Base-by-base conservation (phyloP, 2,888 invertebrate species). In the Zelleria hepariella region DNA sequence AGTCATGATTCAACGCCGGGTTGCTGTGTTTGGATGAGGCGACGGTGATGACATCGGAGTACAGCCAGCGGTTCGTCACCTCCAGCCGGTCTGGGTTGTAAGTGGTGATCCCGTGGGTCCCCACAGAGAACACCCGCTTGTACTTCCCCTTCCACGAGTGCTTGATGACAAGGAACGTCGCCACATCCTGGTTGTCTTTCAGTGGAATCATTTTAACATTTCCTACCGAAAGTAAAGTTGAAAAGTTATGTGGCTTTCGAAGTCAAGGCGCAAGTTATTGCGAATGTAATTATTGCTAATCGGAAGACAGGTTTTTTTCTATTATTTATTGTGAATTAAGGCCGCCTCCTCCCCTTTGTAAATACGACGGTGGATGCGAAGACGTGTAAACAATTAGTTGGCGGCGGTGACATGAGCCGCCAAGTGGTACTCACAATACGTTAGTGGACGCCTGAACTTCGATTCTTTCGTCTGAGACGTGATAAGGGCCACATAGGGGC, bases 91-190 rank as follows among this genome's bases (percentile, higher is more conserved):
- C 88, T 0, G 88, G 98, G 86, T 98, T 98, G 85, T 99, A 99
- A 0, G 99, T 99, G 55, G 98, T 97, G 69, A 99, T 95, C 32
- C 98, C 98, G 77, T 94, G 92, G 49, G 97, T 95, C 59, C 99
- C 99, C 73, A 99, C 94, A 7, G 99, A 97, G 79, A 99, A 96
- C 72, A 99, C 96, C 69, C 99, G 91, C 82, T 98, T 98, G 87
- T 99, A 99, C 94, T 96, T 98, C 80, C 99, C 99, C 84, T 98
- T 98, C 99, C 99, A 99, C 25, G 96, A 97, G 82, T 98, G 98
- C 88, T 99, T 99, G 42, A 96, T 98, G 75, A 98, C 98, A 75
- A 97, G 93, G 89, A 97, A 99, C 78, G 98, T 98, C 67, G 97
- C 96, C 78, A 98, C 92, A 93, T 99, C 99, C 75, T 95, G 93